A percentile compares a stretch with the other conserved stretches of the same genome.
phyloP scores from a whole-genome alignment of 2,113 vertebrate species.

The Gallinago jamesoni region DNA sequence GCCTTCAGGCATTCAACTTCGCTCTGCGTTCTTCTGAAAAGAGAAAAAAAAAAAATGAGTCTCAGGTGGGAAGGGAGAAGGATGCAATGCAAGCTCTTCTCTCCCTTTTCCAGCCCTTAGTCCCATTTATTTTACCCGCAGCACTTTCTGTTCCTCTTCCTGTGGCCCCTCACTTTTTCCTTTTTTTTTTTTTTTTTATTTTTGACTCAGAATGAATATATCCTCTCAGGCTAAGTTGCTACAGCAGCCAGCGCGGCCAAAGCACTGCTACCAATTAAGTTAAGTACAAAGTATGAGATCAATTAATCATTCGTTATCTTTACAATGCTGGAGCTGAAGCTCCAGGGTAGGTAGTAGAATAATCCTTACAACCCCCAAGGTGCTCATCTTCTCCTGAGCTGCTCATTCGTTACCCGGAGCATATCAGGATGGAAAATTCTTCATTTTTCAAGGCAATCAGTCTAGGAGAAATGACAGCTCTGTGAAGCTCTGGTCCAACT shows the following conservation, averaged over 20 bases:
- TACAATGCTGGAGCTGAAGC: constrained; percentile 25
- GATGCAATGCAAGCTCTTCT: neutral
- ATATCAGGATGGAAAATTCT: neutral
- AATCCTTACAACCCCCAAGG: constrained; percentile 44
- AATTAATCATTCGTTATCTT: constrained; percentile 64
- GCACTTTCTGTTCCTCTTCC: neutral
- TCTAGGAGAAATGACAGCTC: neutral
- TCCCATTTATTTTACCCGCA: neutral
- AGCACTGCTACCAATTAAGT: constrained; percentile 51
- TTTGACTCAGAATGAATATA: neutral
- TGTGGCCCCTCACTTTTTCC: neutral
- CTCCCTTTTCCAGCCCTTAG: neutral
- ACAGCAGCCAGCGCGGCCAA: neutral
- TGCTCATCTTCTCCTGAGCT: constrained; percentile 10
- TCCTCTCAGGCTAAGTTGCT: neutral
- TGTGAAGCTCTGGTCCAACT: neutral
- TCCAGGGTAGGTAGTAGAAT: constrained; percentile 6
- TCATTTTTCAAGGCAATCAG: constrained; percentile 11
- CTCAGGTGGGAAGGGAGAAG: neutral
- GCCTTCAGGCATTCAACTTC: neutral
- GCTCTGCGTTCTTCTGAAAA: neutral
- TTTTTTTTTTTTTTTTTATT: neutral
- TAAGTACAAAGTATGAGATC: constrained; percentile 57
- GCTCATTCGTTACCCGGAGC: constrained; percentile 46
- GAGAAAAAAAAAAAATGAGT: neutral